Evolutionary conservation across 2,113 vertebrate genomes (phyloP).

Genomic region (Rhynchomys soricoides): DNA sequence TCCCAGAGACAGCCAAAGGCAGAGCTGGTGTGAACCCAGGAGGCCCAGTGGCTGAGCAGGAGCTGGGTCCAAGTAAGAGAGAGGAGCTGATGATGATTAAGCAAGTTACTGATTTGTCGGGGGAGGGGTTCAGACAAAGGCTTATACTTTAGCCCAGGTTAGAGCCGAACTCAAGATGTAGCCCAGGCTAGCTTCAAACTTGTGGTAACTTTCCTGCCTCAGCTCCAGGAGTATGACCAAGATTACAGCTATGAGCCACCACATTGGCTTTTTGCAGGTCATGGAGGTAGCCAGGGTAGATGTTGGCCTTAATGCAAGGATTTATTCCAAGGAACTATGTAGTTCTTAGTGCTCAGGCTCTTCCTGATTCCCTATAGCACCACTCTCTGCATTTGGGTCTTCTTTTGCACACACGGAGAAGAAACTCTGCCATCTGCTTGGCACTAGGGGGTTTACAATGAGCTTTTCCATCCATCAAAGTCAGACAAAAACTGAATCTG

Average conservation of each 20-base stretch:
- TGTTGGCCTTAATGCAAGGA: background rate
- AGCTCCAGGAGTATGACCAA: background rate
- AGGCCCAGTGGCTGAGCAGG: background rate
- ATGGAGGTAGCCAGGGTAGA: background rate
- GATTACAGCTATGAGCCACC: background rate
- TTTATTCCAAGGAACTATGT: background rate
- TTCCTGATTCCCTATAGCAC: no score
- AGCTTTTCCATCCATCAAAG: conserved; percentile 24
- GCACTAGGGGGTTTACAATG: background rate
- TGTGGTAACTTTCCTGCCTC: background rate
- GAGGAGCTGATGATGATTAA: background rate
- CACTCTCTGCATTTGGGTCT: no score
- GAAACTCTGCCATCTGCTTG: background rate
- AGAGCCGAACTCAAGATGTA: background rate
- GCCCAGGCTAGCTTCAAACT: background rate
- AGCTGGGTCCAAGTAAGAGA: background rate
- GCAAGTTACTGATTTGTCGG: background rate
- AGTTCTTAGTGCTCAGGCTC: background rate
- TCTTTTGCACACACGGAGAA: background rate
- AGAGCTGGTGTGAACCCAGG: background rate
- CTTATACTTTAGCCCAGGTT: background rate
- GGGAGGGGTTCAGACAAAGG: background rate
- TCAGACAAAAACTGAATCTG: background rate
- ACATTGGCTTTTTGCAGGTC: background rate
- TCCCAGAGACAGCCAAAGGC: background rate